A percentile compares a stretch with the other conserved stretches of the same genome.
phyloP scores from a whole-genome alignment of 2,888 invertebrate species.

The Tortricodes alternella region DNA sequence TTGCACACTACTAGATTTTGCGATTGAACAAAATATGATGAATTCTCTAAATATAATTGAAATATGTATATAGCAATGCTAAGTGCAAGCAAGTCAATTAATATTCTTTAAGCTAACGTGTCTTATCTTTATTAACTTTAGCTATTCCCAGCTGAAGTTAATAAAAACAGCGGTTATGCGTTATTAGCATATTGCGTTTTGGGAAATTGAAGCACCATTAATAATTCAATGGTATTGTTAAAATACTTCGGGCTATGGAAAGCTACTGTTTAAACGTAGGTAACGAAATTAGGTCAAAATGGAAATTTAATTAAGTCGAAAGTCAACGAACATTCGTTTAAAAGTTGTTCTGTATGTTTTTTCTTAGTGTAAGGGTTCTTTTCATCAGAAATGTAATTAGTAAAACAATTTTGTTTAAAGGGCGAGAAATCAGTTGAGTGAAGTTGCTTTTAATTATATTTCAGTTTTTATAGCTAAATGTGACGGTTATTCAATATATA shows the following conservation, averaged over 20 bases:
- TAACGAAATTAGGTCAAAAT: constrained; percentile 4
- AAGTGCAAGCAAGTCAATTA: constrained; percentile 9
- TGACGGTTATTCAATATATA: too few species aligned
- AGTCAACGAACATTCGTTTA: not conserved
- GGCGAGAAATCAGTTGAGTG: too few species aligned
- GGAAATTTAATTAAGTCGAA: not conserved
- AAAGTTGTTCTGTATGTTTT: not conserved
- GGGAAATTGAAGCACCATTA: constrained; percentile 8
- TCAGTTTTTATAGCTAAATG: too few species aligned
- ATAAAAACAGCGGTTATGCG: too few species aligned
- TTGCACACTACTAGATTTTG: too few species aligned
- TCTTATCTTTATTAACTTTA: constrained; percentile 17
- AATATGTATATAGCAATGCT: constrained; percentile 1
- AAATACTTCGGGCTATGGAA: not conserved
- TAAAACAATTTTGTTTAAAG: too few species aligned
- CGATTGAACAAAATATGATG: not conserved
- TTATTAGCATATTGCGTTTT: constrained; percentile 8
- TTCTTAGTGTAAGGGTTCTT: not conserved
- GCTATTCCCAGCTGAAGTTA: constrained; percentile 12
- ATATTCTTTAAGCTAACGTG: constrained; percentile 15
- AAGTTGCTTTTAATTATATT: too few species aligned
- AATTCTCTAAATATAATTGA: too few species aligned
- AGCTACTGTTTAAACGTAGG: not conserved
- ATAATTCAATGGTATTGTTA: constrained; percentile 6
- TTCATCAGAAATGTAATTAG: too few species aligned